Base-by-base conservation (phyloP, 2,113 vertebrate species). In the Amblyornis subalaris region DNA sequence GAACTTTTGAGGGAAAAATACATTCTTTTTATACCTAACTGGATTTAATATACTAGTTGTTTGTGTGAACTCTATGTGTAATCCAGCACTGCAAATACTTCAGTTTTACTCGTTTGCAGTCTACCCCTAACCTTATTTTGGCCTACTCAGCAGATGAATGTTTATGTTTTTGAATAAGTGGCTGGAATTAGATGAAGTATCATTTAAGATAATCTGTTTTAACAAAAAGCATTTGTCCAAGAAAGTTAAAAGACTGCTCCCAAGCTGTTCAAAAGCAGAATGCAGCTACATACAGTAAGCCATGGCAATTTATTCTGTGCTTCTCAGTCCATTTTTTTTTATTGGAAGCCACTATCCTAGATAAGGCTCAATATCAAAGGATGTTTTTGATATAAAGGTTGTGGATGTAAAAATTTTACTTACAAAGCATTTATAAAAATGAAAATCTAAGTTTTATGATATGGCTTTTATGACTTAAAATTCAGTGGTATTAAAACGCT, bases 191-290 rank as follows among this genome's bases (percentile, higher is more conserved):
- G 42, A 72, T 75, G 35, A 33, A 79, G 80, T 61, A 45, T 57
- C 69, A 48, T 89, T 93, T 79, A 72, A 86, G 75, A 60, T 89
- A 64, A 70, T 91, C 79, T 93, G 57, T 67, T 91, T 72, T 73
- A 87, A 88, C 53, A 57, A 65, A 94, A 93, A 76, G 26, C 40
- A 36, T 72, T 95, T 94, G 62, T 80, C 48, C 54, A 74, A 88
- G 74, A 48, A 71, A 89, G 47, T 87, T 77, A 85, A 72, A 94
- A 96, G 95, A 82, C 64, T 94, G 89, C 93, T 96, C 85, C 92
- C 93, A 94, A 89, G 85, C 83, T 76, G 69, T 78, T 93, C 54
- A 38, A 79, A 94, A 88, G 88, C 64, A 82, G 66, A 90, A 74
- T 71, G 76, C 89, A 87, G 79, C 85, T 57, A 62, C 13, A 40